These are phyloP conservation scores for Caenorhabditis angaria DNA, from an alignment of 2,888 invertebrate genomes.

Conservation along the genomic window DNA sequence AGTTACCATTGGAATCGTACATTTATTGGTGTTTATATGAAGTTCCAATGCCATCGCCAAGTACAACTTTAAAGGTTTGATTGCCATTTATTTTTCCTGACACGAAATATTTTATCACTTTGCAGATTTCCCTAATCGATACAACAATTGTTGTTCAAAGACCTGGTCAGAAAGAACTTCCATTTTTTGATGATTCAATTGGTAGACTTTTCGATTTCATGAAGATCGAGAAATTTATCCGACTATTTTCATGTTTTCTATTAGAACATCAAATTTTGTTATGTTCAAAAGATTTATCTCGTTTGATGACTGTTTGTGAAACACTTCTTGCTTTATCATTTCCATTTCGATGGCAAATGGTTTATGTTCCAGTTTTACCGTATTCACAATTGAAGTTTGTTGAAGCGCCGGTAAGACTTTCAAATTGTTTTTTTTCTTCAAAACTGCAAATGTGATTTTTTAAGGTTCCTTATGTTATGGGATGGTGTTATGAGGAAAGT, in stretches of 20 bases:
- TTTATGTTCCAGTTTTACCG: slow-evolving; percentile 97
- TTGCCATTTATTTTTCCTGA: neutral
- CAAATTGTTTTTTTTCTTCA: neutral
- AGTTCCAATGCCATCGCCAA: slow-evolving; percentile 86
- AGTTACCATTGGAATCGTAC: slow-evolving; percentile 84
- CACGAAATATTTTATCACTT: slow-evolving; percentile 24
- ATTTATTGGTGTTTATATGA: slow-evolving; percentile 94
- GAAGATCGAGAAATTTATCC: slow-evolving; percentile 89
- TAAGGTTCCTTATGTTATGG: slow-evolving; percentile 95
- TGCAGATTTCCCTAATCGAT: slow-evolving; percentile 51
- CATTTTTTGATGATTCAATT: slow-evolving; percentile 90
- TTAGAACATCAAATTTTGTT: slow-evolving; percentile 95
- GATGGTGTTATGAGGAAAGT: slow-evolving; percentile 77
- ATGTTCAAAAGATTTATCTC: slow-evolving; percentile 92
- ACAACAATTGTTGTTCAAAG: slow-evolving; percentile 63
- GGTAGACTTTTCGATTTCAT: slow-evolving; percentile 85
- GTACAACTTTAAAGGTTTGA: slow-evolving; percentile 82
- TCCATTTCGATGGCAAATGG: slow-evolving; percentile 97
- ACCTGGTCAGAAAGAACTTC: slow-evolving; percentile 81
- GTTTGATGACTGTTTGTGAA: slow-evolving; percentile 94
- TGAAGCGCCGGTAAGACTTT: slow-evolving; percentile 82
- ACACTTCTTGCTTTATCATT: slow-evolving; percentile 87
- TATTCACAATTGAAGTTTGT: slow-evolving; percentile 85
- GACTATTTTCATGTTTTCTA: slow-evolving; percentile 91
- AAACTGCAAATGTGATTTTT: neutral